These are phyloP conservation scores for Monopis laevigella DNA, from an alignment of 2,888 invertebrate species.

Conservation along the genomic window DNA sequence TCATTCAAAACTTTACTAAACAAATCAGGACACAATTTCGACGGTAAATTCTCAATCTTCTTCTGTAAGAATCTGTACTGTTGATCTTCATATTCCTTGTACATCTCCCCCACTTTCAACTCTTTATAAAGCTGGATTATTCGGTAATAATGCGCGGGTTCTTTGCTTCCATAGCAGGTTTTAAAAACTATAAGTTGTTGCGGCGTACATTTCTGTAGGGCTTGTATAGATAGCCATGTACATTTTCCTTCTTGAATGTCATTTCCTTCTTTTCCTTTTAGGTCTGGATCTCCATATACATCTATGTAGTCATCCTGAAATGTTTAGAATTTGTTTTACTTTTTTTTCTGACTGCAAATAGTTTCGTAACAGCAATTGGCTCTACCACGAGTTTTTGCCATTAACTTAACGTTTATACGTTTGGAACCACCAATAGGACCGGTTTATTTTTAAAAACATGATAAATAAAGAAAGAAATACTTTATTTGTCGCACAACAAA, in stretches of 20 bases:
- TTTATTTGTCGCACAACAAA: too few species aligned
- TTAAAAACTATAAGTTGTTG: constrained; percentile 70
- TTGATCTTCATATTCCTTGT: constrained; percentile 74
- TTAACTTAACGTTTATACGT: too few species aligned
- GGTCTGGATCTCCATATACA: constrained; percentile 89
- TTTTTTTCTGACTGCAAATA: too few species aligned
- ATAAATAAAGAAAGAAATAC: too few species aligned
- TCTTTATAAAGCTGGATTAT: constrained; percentile 40
- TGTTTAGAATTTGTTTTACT: too few species aligned
- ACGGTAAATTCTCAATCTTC: constrained; percentile 76
- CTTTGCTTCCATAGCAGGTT: constrained; percentile 72
- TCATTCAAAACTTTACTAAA: constrained; percentile 77
- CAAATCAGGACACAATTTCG: constrained; percentile 73
- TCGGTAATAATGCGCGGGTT: constrained; percentile 60
- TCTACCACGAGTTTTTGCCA: too few species aligned
- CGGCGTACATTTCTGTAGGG: constrained; percentile 72
- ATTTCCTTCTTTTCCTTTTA: constrained; percentile 48
- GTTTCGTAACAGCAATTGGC: too few species aligned
- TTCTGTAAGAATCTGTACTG: constrained; percentile 74
- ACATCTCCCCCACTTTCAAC: constrained; percentile 71
- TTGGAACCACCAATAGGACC: too few species aligned
- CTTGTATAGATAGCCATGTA: constrained; percentile 83
- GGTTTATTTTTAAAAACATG: too few species aligned
- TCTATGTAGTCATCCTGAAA: constrained; percentile 82
- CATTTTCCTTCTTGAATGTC: constrained; percentile 78